Percentiles rank a stretch among this genome's conserved stretches.
Conservation (phyloP, 2,888 invertebrate species). For the Stratiomys singularior region DNA sequence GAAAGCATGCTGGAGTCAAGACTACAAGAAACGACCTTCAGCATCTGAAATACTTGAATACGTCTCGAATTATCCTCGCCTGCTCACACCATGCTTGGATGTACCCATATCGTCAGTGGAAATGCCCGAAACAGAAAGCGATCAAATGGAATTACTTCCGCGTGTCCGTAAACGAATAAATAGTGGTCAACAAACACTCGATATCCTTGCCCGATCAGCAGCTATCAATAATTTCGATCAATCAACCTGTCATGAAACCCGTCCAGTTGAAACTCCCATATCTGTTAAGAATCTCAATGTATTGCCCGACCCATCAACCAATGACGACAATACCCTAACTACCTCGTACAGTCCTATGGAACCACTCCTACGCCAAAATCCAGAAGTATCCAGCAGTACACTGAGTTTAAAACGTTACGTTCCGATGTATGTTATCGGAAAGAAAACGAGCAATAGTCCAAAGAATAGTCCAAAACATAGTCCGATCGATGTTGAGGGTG, state of each 20-base stretch:
- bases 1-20: slow-evolving; percentile 81
- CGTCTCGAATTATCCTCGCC: slow-evolving; percentile 79
- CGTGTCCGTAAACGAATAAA: slow-evolving; percentile 55
- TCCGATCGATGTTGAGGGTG: slow-evolving; percentile 13
- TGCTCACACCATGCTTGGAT: slow-evolving; percentile 83
- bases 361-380: slow-evolving; percentile 50
- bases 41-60: slow-evolving; percentile 84
- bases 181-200: slow-evolving; percentile 48
- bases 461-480: slow-evolving; percentile 27
- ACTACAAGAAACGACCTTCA: slow-evolving; percentile 76
- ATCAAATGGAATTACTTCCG: slow-evolving; percentile 59
- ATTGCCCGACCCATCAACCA: slow-evolving; percentile 45
- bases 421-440: slow-evolving; percentile 52
- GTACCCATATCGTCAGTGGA: slow-evolving; percentile 79
- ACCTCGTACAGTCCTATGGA: slow-evolving; percentile 53
- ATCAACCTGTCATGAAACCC: slow-evolving; percentile 4
- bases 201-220: slow-evolving; percentile 50
- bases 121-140: slow-evolving; percentile 71
- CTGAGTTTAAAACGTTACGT: slow-evolving; percentile 52
- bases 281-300: slow-evolving; percentile 49
- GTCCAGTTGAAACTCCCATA: background rate
- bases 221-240: slow-evolving; percentile 52
- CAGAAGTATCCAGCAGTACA: slow-evolving; percentile 43
- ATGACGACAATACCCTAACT: slow-evolving; percentile 46
- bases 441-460: slow-evolving; percentile 27